Base-by-base conservation (phyloP, 2,113 vertebrate species). In the Bothrops jararaca region DNA sequence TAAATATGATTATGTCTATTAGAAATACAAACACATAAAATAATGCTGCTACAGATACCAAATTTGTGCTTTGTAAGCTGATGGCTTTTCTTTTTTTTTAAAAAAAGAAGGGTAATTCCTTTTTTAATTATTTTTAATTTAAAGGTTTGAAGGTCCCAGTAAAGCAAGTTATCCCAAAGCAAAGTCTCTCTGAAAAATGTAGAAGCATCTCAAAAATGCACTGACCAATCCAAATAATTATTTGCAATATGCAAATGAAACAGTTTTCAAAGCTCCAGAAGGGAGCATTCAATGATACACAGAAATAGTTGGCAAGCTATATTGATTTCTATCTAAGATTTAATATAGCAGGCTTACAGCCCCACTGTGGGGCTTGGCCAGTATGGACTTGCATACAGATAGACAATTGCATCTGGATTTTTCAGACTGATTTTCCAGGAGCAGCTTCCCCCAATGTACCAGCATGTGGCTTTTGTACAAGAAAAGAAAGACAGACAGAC, bases 81-180 rank as follows among this genome's bases (percentile, higher is more conserved):
- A 90, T 94, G 80, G 48, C 8, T 91, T 91, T 95, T 12, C 53
- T 69, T 64, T 15, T 13, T 45, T 45, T 45, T 45, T 45, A 45
- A 53, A 20, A n/a, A 58, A 93, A 96, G 95, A 85, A 54, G 93
- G 92, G 87, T 24, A 45, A 92, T 23, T 96, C 94, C 64, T 64
- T 96, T 90, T 91, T 96, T 95, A 97, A 64, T 95, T 95, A 96
- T 91, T 91, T 95, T 85, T 85, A 95, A 93, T 89, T 90, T 53
- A 95, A 93, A 89, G 92, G 91, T 93, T 95, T 26, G 91, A 80
- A 74, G 53, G 52, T 53, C 95, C 34, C 22, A 95, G 64, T 90
- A 93, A 93, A 91, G 26, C 94, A 95, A 29, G 91, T 18, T 94
- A 89, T 58, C 89, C 91, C 93, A 88, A 93, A 52, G 88, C 89